Base-by-base conservation (phyloP, 2,888 invertebrate genomes). In the Napeogenes inachia region DNA sequence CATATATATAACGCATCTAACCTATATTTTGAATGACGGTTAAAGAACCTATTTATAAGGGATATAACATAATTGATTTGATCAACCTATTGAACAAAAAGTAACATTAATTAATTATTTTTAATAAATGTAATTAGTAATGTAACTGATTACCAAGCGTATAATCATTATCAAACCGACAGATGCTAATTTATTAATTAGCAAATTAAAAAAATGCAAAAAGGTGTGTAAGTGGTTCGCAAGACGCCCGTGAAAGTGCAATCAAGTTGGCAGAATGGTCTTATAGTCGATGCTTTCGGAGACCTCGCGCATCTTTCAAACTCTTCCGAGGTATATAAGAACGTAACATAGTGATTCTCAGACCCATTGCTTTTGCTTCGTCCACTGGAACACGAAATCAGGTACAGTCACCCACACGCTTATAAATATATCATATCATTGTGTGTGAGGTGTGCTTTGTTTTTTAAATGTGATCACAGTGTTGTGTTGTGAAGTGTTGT, bases 261-360 rank as follows among this genome's bases (percentile, higher is more conserved):
- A 75, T 66, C 70, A 67, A 70, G 71, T 82, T 75, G 62, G 67
- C 70, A 60, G 72, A 68, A 73, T 71, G 65, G 64, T 56, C 73
- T 74, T 55, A 57, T 47, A 73, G 75, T 73, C 71, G 75, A 78
- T 80, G 82, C 82, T 82, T 82, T 87, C 81, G 84, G 87, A 81
- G 79, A 77, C 76, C 79, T 76, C 67, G 81, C 80, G 84, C 87
- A 85, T 89, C 89, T 50, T 13, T 86, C 77, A 81, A 82, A 84
- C 81, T 81, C 87, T 89, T 90, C 89, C 89, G 85, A 84, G 85
- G 89, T 90, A 90, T 90, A 90, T 84, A 90, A 90, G 89, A 86
- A 84, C 77, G 81, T 79, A 79, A 78, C 85, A 76, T 75, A 74
- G 79, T 79, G 80, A 77, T 80, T 78, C 79, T 79, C 80, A 76